A percentile compares a stretch with the other conserved stretches of the same genome.
Conservation (phyloP, 2,113 vertebrate species). For the Malaclemys terrapin region DNA sequence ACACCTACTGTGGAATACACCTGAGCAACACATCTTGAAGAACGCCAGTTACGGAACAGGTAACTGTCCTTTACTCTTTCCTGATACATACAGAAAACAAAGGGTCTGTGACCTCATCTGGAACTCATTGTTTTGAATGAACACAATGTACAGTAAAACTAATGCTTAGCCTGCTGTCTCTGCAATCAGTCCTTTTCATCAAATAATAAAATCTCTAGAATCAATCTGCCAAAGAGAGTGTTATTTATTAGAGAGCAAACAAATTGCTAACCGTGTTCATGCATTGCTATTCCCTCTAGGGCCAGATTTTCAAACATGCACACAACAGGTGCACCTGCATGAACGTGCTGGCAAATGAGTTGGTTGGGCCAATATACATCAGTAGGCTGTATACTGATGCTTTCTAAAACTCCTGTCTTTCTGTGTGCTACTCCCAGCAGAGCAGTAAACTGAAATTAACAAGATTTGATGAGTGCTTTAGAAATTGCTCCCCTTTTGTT, state of each 20-base stretch:
- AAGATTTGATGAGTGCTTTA: neutral
- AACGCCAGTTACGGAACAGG: no score
- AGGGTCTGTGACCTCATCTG: neutral
- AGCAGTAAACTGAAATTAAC: neutral
- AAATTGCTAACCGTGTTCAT: neutral
- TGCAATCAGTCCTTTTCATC: neutral
- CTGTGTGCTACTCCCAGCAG: neutral
- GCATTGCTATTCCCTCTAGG: neutral
- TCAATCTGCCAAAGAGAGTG: neutral
- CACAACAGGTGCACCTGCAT: neutral
- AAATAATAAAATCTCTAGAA: neutral
- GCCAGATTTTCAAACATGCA: neutral
- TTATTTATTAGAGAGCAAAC: neutral
- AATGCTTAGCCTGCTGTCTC: neutral
- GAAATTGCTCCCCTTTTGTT: neutral
- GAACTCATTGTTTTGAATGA: neutral
- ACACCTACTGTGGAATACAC: no score
- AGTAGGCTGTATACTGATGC: neutral
- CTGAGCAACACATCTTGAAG: no score
- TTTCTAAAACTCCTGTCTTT: neutral
- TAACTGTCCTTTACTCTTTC: neutral
- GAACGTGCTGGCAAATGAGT: neutral
- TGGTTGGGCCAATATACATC: neutral
- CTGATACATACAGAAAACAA: neutral
- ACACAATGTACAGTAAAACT: neutral